Evolutionary conservation across 2,888 invertebrate genomes (phyloP), one percentile per base, ranked within the genome.

Genomic region (Orthosia gracilis): DNA sequence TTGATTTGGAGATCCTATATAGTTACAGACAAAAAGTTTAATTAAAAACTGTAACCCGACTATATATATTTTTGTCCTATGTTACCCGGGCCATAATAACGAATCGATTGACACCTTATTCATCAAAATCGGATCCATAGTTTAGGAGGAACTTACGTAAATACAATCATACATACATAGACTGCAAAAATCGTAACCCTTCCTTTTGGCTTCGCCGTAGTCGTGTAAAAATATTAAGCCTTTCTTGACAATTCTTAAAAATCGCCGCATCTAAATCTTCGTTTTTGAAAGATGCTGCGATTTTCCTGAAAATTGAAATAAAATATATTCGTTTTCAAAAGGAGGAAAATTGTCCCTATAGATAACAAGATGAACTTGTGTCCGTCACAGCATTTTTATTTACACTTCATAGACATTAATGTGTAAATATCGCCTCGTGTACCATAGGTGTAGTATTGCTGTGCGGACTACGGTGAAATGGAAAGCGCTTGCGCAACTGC

Each of bases 401-500:
- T 71, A 67, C 75, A 71, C 81, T 82, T 71, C 26, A 80, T 55
- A 62, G n/a, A 65, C 66, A 54, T 49, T 40, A 68, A 26, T 72
- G 73, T 75, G 77, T 65, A 55, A 62, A 75, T 75, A 21, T 58
- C 63, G 26, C 59, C 40, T 59, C 59, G 61, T 61, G 77, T 80
- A 80, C 82, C 69, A 70, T 73, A 75, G 78, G 65, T 69, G 73
- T 81, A 75, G 75, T 80, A 81, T 15, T 23, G 55, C 54, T 55
- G 80, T 85, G 85, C 85, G 82, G 81, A 83, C 83, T 81, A 88
- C 89, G 91, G 94, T 94, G 96, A 96, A 96, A 96, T 93, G 94
- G 95, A 96, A 96, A 96, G 95, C 94, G 93, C 91, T 96, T 96
- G 94, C 95, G 94, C 95, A 96, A 96, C 91, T 59, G 54, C 79